Evolutionary conservation across 2,113 vertebrate genomes (phyloP).

Genomic region (Varanus salvator): DNA sequence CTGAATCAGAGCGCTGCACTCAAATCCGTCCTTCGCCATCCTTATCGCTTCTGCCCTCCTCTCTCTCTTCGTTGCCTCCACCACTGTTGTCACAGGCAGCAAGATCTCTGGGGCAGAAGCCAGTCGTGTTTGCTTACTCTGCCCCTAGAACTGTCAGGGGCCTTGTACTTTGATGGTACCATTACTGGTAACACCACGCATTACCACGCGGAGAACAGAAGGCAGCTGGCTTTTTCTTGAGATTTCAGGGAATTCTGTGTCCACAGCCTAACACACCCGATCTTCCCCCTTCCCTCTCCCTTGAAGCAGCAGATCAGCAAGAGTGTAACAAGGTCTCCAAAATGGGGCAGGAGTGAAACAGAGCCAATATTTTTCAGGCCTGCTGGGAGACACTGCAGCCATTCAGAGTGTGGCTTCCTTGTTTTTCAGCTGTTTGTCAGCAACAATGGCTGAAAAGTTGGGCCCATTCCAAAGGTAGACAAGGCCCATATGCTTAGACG

Average conservation of each 20-base stretch:
- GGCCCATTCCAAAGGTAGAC: slow-evolving; percentile 26
- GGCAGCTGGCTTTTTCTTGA: background rate
- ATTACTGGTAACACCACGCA: background rate
- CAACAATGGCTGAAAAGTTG: slow-evolving; percentile 36
- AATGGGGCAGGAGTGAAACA: slow-evolving; percentile 5
- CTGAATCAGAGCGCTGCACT: too few relatives aligned
- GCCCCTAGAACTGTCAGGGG: background rate
- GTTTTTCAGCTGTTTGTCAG: slow-evolving; percentile 22
- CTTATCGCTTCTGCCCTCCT: background rate
- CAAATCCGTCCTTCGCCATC: background rate
- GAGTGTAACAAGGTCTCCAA: slow-evolving; percentile 34
- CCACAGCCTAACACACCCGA: background rate
- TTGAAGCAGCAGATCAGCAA: slow-evolving; percentile 18
- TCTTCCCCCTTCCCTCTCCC: background rate
- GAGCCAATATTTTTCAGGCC: slow-evolving; percentile 23
- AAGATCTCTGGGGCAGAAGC: background rate
- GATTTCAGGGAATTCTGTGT: background rate
- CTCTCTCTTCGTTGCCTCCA: background rate
- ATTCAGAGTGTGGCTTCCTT: slow-evolving; percentile 21
- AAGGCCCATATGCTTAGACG: slow-evolving; percentile 36
- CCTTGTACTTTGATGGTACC: background rate
- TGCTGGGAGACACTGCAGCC: slow-evolving; percentile 2
- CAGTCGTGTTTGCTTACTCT: background rate
- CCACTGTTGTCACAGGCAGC: too few relatives aligned
- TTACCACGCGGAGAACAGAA: background rate